These are phyloP conservation scores for Bovichtus variegatus DNA, from an alignment of 2,797 vertebrate species.

Conservation along the genomic window DNA sequence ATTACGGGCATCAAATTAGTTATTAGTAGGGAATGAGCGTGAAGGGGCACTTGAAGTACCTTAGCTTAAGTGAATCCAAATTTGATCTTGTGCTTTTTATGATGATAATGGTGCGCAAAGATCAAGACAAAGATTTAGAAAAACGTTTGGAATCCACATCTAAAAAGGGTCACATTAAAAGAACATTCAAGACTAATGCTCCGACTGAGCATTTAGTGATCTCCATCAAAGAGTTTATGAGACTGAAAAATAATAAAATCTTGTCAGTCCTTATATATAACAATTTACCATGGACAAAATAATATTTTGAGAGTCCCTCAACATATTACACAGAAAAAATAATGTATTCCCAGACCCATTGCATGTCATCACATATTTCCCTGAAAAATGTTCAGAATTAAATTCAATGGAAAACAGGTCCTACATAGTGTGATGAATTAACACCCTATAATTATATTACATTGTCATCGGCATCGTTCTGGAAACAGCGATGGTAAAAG, in stretches of 20 bases:
- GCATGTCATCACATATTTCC: neutral
- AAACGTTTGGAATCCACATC: neutral
- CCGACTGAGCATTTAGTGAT: conserved; percentile 8
- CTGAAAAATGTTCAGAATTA: conserved; percentile 1
- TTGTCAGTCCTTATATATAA: neutral
- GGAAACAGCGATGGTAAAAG: conserved; percentile 25
- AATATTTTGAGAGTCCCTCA: neutral
- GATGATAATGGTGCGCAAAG: conserved; percentile 23
- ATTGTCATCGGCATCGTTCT: neutral
- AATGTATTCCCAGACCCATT: neutral
- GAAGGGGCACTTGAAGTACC: conserved; percentile 13
- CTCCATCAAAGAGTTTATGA: conserved; percentile 22
- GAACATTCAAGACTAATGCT: neutral
- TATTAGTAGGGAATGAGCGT: neutral
- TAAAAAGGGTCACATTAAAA: conserved; percentile 2
- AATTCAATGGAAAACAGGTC: neutral
- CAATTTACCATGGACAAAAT: conserved; percentile 19
- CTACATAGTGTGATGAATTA: conserved; percentile 18
- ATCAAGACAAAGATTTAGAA: conserved; percentile 33
- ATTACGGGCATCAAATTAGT: conserved; percentile 12
- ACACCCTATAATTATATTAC: conserved; percentile 15
- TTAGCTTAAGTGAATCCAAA: conserved; percentile 35
- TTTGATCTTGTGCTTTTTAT: conserved; percentile 44
- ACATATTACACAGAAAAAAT: conserved; percentile 20
- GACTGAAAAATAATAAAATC: conserved; percentile 30